Evolutionary conservation across 1,140 invertebrate genomes (phyloP).

Genomic region (Macrobrachium nipponense): DNA sequence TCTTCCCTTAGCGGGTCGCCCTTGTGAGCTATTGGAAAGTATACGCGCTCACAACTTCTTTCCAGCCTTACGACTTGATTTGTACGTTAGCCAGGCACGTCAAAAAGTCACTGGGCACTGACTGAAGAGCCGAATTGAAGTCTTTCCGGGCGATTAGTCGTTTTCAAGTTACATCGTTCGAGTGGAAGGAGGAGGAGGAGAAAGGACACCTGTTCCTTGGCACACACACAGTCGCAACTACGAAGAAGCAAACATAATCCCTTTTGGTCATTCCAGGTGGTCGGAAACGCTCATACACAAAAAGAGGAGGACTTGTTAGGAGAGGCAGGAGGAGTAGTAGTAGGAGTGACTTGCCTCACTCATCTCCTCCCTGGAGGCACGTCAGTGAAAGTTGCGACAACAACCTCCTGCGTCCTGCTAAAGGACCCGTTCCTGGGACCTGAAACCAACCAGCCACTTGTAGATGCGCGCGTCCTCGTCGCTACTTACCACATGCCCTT

Average conservation of each 20-base stretch:
- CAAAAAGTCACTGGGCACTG: neutral
- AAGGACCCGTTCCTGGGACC: neutral
- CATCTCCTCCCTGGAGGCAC: constrained; percentile 33
- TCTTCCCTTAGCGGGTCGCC: constrained; percentile 13
- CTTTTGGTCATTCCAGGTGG: no score
- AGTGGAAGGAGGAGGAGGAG: no score
- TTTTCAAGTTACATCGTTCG: no score
- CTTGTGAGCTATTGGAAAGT: constrained; percentile 25
- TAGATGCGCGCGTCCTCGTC: neutral
- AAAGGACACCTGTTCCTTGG: no score
- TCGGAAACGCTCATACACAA: neutral
- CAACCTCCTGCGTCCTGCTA: neutral
- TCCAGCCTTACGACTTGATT: neutral
- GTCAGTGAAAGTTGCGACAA: constrained; percentile 40
- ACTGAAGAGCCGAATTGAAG: neutral
- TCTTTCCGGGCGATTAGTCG: no score
- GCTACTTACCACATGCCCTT: neutral
- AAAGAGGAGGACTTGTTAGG: constrained; percentile 12
- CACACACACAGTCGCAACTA: no score
- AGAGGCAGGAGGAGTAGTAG: neutral
- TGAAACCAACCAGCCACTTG: neutral
- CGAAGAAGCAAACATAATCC: no score
- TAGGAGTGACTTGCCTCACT: neutral
- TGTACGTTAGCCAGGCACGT: neutral
- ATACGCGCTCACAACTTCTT: neutral